Percentiles rank a stretch among this genome's conserved stretches.
Conservation (phyloP, 1,140 invertebrate species). For the Semibalanus balanoides region DNA sequence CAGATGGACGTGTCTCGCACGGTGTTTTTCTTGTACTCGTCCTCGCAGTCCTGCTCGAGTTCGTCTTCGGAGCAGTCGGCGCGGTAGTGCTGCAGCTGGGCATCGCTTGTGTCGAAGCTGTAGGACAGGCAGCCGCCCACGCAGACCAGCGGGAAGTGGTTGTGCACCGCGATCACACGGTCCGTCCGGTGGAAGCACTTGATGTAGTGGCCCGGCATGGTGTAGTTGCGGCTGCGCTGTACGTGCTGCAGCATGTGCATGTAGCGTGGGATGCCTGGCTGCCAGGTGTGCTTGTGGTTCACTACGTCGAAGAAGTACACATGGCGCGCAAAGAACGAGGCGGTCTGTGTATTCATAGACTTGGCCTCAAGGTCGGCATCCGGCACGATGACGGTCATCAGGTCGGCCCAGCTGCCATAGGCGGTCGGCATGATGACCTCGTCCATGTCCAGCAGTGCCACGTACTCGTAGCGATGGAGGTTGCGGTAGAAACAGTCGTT, state of each 20-base stretch:
- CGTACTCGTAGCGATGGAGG: slow-evolving; percentile 45
- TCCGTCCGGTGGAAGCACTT: slow-evolving; percentile 90
- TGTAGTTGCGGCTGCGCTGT: slow-evolving; percentile 76
- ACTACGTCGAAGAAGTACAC: slow-evolving; percentile 90
- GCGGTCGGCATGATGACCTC: slow-evolving; percentile 86
- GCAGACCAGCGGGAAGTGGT: slow-evolving; percentile 82
- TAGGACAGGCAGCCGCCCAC: slow-evolving; percentile 75
- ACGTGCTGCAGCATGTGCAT: slow-evolving; percentile 91
- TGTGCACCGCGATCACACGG: slow-evolving; percentile 73
- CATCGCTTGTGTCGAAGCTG: slow-evolving; percentile 62
- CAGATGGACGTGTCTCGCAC: slow-evolving; percentile 4
- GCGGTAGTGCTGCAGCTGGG: slow-evolving; percentile 81
- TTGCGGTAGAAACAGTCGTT: slow-evolving; percentile 93
- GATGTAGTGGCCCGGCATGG: slow-evolving; percentile 81
- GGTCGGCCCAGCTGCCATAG: slow-evolving; percentile 52
- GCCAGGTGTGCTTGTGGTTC: slow-evolving; percentile 60
- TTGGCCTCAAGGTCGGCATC: slow-evolving; percentile 26
- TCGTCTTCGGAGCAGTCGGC: slow-evolving; percentile 82
- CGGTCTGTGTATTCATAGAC: slow-evolving; percentile 20
- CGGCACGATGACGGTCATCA: slow-evolving; percentile 56
- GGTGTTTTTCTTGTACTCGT: slow-evolving; percentile 32
- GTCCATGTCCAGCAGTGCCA: slow-evolving; percentile 57
- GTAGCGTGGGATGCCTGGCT: slow-evolving; percentile 68
- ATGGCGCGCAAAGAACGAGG: slow-evolving; percentile 80
- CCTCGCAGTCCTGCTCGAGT: slow-evolving; percentile 62